Base-by-base conservation (phyloP, 2,888 invertebrate species). In the Cacoxenus indagator region DNA sequence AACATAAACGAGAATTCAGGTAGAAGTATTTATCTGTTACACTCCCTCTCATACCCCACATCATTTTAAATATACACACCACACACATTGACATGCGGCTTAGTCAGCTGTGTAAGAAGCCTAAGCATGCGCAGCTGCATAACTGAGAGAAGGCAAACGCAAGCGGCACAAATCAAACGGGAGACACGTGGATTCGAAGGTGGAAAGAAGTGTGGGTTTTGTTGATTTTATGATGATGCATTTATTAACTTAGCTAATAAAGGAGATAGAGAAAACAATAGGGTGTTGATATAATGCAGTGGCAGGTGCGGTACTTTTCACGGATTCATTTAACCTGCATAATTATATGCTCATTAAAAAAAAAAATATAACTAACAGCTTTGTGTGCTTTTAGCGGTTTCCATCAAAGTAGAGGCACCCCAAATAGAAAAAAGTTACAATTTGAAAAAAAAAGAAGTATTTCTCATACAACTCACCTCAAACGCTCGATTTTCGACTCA, bases 401-500 rank as follows among this genome's bases (percentile, higher is more conserved):
- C n/a, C 14, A 37, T 37, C 2, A 37, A 37, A 37, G 37, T 11
- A 37, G 8, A 31, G 6, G 9, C 9, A 1, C 9, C 6, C 9
- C 5, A 5, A 31, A 5, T 37, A 37, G 1, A 37, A 37, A 0
- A 37, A 37, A 37, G 37, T 37, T 14, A 2, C 8, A 37, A 37
- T 37, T 24, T 11, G 26, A 55, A 27, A 27, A 24, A 55, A 55
- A 14, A 11, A 14, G 26, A n/a, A 9, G 2, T n/a, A 5, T n/a
- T n/a, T n/a, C n/a, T n/a, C n/a, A n/a, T n/a, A n/a, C n/a, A 19
- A 73, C 84, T 83, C 70, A 85, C 85, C 85, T 78, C 67, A 78
- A 74, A 64, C 76, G 70, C 69, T 78, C 71, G 77, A 84, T 69
- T 70, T 81, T 81, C 59, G 77, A 64, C 61, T 85, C 84, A 59